Evolutionary conservation across 2,888 invertebrate species (phyloP), one percentile per base, ranked within the genome.

Genomic region (Perdita meconis): DNA sequence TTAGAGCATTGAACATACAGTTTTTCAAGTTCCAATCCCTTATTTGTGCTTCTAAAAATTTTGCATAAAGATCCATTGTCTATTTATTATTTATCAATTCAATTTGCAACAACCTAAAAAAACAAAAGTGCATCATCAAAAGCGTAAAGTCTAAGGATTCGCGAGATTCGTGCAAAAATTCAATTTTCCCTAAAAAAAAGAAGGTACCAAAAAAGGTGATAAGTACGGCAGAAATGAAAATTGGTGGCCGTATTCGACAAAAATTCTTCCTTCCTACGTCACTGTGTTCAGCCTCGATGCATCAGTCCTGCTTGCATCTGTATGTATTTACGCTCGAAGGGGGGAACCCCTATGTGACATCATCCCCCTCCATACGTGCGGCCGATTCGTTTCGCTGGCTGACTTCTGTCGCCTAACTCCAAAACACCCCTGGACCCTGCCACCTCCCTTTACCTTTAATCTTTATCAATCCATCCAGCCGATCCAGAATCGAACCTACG

Each of bases 361-460:
- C 89, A 88, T 90, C 88, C 89, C 90, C 88, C 89, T 85, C 84
- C 82, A 78, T 67, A 70, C 78, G 76, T 71, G 73, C 80, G 75
- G 75, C 81, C 84, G 86, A 88, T 89, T 90, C 91, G 92, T 90
- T 90, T 91, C 91, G 90, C 89, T 88, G 90, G 90, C 86, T 92
- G 92, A 92, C 92, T 92, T 92, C 91, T 92, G 91, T 92, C 91
- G 90, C 91, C 91, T 90, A 87, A 89, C 88, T 92, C 89, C 84
- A 86, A 87, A 88, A 84, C 85, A 88, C 87, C 86, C 85, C 77
- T 82, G 67, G 83, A 81, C 80, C 76, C 75, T 83, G 83, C 75
- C 82, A 80, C 76, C 85, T 86, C 84, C 82, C 80, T 86, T 90
- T 89, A 91, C 91, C 91, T 91, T 91, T 91, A 92, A 91, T 92